Evolutionary conservation across 2,888 invertebrate genomes (phyloP), one percentile per base, ranked within the genome.

Genomic region (Nymphalis urticae): DNA sequence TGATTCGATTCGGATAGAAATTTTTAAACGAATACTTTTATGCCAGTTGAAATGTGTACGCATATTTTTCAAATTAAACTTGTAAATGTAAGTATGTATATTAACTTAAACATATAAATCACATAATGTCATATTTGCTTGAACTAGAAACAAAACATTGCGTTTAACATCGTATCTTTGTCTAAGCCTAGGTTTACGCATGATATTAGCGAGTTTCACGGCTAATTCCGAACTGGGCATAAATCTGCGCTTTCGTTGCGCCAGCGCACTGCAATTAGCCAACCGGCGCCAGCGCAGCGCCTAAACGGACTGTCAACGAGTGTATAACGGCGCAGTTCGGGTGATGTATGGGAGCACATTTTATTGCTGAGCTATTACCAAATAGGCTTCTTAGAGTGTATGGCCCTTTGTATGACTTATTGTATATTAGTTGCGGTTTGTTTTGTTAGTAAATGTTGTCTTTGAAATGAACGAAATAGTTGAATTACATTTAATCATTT

Each of bases 161-260:
- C 10, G 1, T n/a, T n/a, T 10, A 51, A 21, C 42, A 10, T 10
- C 19, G 4, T 21, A 51, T 21, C n/a, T n/a, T 9, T 54, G 54
- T 7, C 50, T 67, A 36, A 56, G n/a, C 21, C 32, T 21, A 13
- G 36, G 53, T 51, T 19, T 59, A 50, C 62, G 47, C 42, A 56
- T 56, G 36, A 56, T 47, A 56, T 63, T 61, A 65, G 63, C 70
- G 58, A 53, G 62, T 64, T 60, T 67, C 62, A 64, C 62, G 50
- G 62, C 58, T 66, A 75, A 78, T 79, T 77, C 75, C 74, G 73
- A 76, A 76, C 74, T 73, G 72, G 71, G 74, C 76, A 79, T 82
- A 82, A 81, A 84, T 79, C 79, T 78, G 75, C 59, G 73, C 74
- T 76, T 79, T 82, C 75, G 73, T 75, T 79, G 78, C 79, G 77